Conservation (phyloP, 2,797 vertebrate species). For the Champsocephalus gunnari region DNA sequence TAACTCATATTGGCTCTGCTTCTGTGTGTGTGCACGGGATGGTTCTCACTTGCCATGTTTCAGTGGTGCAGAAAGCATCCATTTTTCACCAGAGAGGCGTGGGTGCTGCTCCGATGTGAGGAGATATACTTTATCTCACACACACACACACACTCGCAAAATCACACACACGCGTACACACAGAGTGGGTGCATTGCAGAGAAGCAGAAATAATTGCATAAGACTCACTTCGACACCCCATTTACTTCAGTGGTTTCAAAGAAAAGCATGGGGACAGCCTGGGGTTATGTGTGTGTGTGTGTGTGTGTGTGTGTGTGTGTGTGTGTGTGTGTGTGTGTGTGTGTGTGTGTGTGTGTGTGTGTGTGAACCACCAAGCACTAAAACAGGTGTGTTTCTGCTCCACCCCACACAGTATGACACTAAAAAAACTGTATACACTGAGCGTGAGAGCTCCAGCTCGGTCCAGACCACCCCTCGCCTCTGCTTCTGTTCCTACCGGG, state of each 20-base stretch:
- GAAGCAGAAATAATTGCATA: conserved; percentile 64
- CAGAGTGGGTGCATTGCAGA: conserved; percentile 52
- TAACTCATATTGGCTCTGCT: conserved; percentile 3
- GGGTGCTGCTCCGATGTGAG: conserved; percentile 26
- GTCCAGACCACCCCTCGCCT: conserved; percentile 55
- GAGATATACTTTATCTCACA: conserved; percentile 37
- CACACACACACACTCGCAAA: conserved; percentile 4
- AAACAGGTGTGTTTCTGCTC: conserved; percentile 31
- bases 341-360: conserved; percentile 10
- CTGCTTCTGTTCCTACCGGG: conserved; percentile 53
- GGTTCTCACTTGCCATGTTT: conserved; percentile 10
- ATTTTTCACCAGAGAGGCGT: conserved; percentile 38
- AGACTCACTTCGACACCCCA: conserved; percentile 45
- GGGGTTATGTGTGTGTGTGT: conserved; percentile 6
- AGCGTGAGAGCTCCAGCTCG: conserved; percentile 34
- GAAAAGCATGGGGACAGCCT: conserved; percentile 31
- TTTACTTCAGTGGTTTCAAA: conserved; percentile 50
- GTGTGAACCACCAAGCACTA: conserved; percentile 8
- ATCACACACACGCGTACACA: conserved; percentile 7
- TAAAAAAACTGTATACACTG: conserved; percentile 29
- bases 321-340: conserved; percentile 14
- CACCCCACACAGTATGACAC: conserved; percentile 39
- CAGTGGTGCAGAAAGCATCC: conserved; percentile 26
- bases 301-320: conserved; percentile 10
- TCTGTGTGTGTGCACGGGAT: background rate